Base-by-base conservation (phyloP, 2,888 invertebrate species). In the Idaea biselata region DNA sequence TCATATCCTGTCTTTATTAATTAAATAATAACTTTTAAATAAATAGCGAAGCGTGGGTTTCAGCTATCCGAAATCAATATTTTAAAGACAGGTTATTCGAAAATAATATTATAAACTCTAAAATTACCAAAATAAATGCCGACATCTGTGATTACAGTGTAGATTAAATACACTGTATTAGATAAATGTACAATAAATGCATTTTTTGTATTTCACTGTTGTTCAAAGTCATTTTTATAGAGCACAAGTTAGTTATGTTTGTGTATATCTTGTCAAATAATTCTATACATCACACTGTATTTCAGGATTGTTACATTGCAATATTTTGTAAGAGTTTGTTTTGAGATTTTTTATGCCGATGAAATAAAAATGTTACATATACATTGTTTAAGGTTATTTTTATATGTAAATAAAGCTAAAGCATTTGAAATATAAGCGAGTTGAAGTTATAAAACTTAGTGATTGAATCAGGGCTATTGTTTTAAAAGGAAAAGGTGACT, bases 341-440 rank as follows among this genome's bases (percentile, higher is more conserved):
- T 44, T 44, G 8, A 44, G 11, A 11, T 44, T 44, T 44, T 44
- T 14, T 44, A 44, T 11, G 2, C 44, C 3, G 11, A 44, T 44
- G 14, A 44, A 44, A 44, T 44, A 11, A 44, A 44, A 44, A 44
- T 14, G 57, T 60, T 68, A 67, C 61, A 65, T 73, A 67, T 71
- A 66, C 64, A 73, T 62, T 77, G 77, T 69, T 76, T 77, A 72
- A 71, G 62, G 66, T 70, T 72, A 66, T 60, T 66, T 33, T 62
- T 44, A 63, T 72, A 58, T 78, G 79, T 80, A 80, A 72, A 79
- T 81, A 76, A 70, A 77, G 33, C 53, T 33, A 56, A 55, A 58
- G 78, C 80, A 80, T 80, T 80, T 78, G 76, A 76, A 71, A 59
- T 65, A 65, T 80, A 81, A 78, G 76, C 25, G 25, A 25, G 25